phyloP scores from a whole-genome alignment of 2,888 invertebrate genomes.

The Geophilus truncorum region DNA sequence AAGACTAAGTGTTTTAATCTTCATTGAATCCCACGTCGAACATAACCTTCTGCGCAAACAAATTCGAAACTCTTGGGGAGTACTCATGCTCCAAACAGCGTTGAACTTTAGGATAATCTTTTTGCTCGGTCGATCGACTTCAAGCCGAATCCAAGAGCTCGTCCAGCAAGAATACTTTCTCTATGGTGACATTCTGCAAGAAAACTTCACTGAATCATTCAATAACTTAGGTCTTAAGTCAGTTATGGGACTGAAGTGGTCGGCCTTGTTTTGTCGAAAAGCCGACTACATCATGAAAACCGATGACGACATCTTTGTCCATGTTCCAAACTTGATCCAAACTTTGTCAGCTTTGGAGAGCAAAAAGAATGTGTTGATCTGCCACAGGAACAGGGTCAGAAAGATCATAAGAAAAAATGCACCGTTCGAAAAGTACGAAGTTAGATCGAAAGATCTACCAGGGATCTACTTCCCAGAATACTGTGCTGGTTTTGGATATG shows the following conservation, averaged over 20 bases:
- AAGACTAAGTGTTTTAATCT: slow-evolving; percentile 37
- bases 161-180: slow-evolving; percentile 38
- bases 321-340: slow-evolving; percentile 41
- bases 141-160: slow-evolving; percentile 25
- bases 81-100: slow-evolving; percentile 39
- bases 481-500: slow-evolving; percentile 42
- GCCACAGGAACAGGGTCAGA: slow-evolving; percentile 39
- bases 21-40: slow-evolving; percentile 40
- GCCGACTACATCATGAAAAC: slow-evolving; percentile 41
- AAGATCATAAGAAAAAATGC: slow-evolving; percentile 36
- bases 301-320: slow-evolving; percentile 42
- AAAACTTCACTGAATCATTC: slow-evolving; percentile 40
- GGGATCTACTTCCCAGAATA: slow-evolving; percentile 41
- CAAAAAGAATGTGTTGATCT: slow-evolving; percentile 35
- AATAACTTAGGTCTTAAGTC: slow-evolving; percentile 41
- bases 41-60: slow-evolving; percentile 40
- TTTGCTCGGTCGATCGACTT: slow-evolving; percentile 38
- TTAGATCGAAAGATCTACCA: slow-evolving; percentile 38
- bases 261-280: slow-evolving; percentile 37
- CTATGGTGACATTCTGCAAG: slow-evolving; percentile 41
- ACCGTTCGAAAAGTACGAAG: slow-evolving; percentile 38
- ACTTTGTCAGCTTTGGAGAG: not conserved
- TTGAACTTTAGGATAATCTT: slow-evolving; percentile 41
- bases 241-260: slow-evolving; percentile 41
- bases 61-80: slow-evolving; percentile 44